Evolutionary conservation across 2,797 vertebrate genomes (phyloP), one percentile per base, ranked within the genome.

Genomic region (Eulemur rubriventer): DNA sequence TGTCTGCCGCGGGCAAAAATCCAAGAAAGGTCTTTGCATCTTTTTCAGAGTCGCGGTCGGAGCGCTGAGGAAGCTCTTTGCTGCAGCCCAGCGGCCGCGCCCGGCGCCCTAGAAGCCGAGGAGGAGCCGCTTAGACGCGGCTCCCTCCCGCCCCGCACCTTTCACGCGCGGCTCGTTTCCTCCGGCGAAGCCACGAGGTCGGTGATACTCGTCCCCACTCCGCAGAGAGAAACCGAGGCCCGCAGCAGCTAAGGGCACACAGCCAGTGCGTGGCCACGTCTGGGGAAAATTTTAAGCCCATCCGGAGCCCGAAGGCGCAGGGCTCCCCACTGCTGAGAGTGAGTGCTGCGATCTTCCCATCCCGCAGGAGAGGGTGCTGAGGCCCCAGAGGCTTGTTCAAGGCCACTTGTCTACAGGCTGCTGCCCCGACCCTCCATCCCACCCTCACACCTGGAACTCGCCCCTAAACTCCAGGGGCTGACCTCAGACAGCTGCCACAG

Each of bases 51-150:
- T 78, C 69, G 1, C 1, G 11, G 41, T 38, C 30, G 41, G 35
- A 78, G 79, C 75, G 0, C 4, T 33, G 33, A 59, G 46, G 78
- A 79, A 97, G 97, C 84, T 73, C 96, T 96, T 79, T 97, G 96
- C 97, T 97, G 97, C 96, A 82, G 88, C 97, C 96, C 94, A 96
- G 97, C n/a, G 96, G 97, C 90, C 93, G 8, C 38, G 4, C 35
- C 4, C 8, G 22, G 83, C 61, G 30, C 67, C 38, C 20, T 43
- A 46, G 10, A 76, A 38, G 65, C 14, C 16, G 24, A 5, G 2
- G 28, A 33, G 30, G 28, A 18, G 35, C 12, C 6, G n/a, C 61
- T 6, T 1, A 26, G 41, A 48, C 22, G 24, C 4, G 38, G 0
- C 79, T 22, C 28, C 61, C 50, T 18, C 14, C 38, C 13, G 59